These are phyloP conservation scores for Clarias pachynema DNA, from an alignment of 2,797 vertebrate genomes.

Conservation along the genomic window DNA sequence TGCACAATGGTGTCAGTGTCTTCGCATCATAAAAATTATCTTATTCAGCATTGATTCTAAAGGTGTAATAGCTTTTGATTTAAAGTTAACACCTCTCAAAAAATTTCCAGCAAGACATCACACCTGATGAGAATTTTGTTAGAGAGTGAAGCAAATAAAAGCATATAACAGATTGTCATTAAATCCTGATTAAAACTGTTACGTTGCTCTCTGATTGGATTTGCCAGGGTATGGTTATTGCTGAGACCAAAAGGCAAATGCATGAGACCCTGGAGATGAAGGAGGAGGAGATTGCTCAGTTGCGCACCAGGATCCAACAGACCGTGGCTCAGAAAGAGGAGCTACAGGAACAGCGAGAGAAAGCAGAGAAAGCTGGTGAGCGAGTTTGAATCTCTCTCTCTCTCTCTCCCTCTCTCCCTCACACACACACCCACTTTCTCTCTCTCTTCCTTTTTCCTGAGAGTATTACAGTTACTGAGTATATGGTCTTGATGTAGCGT, in stretches of 20 bases:
- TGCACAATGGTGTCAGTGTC: neutral
- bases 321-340: constrained; percentile 81
- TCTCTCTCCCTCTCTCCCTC: too few species aligned
- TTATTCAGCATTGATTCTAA: neutral
- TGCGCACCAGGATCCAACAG: constrained; percentile 84
- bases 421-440: neutral
- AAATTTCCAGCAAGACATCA: neutral
- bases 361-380: constrained; percentile 92
- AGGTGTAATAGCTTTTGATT: neutral
- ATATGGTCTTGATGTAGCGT: constrained; percentile 72
- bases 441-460: neutral
- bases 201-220: neutral
- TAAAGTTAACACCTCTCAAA: neutral
- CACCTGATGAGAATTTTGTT: neutral
- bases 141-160: neutral
- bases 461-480: constrained; percentile 2
- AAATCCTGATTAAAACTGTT: neutral
- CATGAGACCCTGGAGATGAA: constrained; percentile 96
- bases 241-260: constrained; percentile 97
- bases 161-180: neutral
- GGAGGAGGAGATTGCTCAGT: constrained; percentile 91
- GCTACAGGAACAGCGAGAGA: constrained; percentile 92
- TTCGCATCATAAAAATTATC: neutral
- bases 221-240: constrained; percentile 94
- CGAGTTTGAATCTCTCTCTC: constrained; percentile 1